phyloP scores from a whole-genome alignment of 1,140 invertebrate species.

The Magallana ariakensis region DNA sequence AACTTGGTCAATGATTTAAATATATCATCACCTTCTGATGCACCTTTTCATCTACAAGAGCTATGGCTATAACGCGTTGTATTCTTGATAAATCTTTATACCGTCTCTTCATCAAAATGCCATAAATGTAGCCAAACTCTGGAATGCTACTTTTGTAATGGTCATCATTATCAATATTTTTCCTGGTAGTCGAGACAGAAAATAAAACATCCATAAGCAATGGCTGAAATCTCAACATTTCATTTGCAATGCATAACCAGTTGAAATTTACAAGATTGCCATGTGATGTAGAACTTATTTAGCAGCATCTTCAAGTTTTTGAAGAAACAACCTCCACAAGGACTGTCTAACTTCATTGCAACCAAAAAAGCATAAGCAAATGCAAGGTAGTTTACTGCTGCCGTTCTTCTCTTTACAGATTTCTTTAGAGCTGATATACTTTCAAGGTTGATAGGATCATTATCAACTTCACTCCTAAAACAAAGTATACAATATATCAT shows the following conservation, averaged over 20 bases:
- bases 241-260: neutral
- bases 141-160: neutral
- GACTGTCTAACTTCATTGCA: too few species aligned
- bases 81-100: conserved; percentile 1
- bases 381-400: too few species aligned
- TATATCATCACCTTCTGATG: conserved; percentile 8
- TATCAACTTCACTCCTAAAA: too few species aligned
- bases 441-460: too few species aligned
- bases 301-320: neutral
- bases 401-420: too few species aligned
- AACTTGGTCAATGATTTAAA: neutral
- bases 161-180: neutral
- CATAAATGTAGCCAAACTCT: neutral
- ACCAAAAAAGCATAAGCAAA: too few species aligned
- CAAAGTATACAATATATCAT: too few species aligned
- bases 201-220: neutral
- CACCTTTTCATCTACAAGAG: conserved; percentile 5
- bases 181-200: neutral
- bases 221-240: neutral
- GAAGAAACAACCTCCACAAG: too few species aligned
- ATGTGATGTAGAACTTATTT: neutral
- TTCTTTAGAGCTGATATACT: too few species aligned
- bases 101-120: conserved; percentile 16
- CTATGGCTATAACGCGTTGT: neutral
- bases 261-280: neutral